phyloP scores from a whole-genome alignment of 2,888 invertebrate genomes.

The Unio delphinus region DNA sequence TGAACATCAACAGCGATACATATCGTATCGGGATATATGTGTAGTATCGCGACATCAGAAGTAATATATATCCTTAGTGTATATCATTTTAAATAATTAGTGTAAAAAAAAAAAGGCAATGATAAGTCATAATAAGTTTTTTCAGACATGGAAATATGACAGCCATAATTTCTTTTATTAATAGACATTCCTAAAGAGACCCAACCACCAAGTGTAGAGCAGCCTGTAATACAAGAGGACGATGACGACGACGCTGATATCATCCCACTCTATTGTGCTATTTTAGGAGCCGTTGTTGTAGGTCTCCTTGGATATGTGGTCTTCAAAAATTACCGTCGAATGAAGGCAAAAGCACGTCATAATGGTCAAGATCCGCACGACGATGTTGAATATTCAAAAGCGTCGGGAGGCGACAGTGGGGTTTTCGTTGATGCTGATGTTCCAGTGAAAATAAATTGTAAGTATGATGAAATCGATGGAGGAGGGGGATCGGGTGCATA shows the following conservation, averaged over 20 bases:
- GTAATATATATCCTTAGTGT: too few relatives aligned
- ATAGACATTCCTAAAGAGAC: too few relatives aligned
- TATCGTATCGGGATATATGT: too few relatives aligned
- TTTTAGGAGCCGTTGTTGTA: conserved; percentile 64
- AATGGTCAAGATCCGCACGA: conserved; percentile 50
- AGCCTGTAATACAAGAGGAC: conserved; percentile 2
- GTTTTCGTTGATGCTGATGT: conserved; percentile 59
- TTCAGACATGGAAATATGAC: too few relatives aligned
- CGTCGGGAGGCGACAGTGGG: conserved; percentile 60
- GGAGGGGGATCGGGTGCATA: too few relatives aligned
- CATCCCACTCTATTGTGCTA: conserved; percentile 68
- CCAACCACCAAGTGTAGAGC: too few relatives aligned
- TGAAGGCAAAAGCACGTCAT: conserved; percentile 47
- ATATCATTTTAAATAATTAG: too few relatives aligned
- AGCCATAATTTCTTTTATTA: too few relatives aligned
- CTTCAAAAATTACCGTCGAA: conserved; percentile 59
- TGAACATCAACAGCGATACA: too few relatives aligned
- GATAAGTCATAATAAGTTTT: too few relatives aligned
- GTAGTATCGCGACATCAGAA: too few relatives aligned
- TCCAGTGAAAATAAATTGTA: conserved; percentile 41
- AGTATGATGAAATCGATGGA: conserved; percentile 8
- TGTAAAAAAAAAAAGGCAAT: too few relatives aligned
- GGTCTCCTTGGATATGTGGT: conserved; percentile 67
- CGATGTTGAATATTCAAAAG: conserved; percentile 57
- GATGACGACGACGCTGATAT: conserved; percentile 46